Evolutionary conservation across 2,797 vertebrate species (phyloP).

Genomic region (Sus cebifrons): DNA sequence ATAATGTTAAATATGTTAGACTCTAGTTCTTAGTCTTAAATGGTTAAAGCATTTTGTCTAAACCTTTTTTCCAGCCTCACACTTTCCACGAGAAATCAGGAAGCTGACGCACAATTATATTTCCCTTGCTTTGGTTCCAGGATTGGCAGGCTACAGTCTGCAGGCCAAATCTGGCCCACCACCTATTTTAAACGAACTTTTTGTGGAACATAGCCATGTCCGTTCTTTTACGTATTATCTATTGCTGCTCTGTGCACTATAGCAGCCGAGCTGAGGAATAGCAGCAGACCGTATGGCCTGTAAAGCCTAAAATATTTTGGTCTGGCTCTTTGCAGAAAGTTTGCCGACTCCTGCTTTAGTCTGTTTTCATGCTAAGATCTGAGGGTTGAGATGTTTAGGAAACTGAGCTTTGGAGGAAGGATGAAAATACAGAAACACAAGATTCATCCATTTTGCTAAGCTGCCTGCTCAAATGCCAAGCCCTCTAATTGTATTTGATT

Average conservation of each 20-base stretch:
- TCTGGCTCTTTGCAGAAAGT: conserved; percentile 33
- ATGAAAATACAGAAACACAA: conserved; percentile 63
- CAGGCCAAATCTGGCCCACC: background rate
- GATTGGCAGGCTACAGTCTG: background rate
- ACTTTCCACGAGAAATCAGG: conserved; percentile 53
- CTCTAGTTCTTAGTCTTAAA: conserved; percentile 40
- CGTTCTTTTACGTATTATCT: conserved; percentile 5
- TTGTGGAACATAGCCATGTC: background rate
- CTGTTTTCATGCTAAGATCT: conserved; percentile 43
- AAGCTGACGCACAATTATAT: conserved; percentile 44
- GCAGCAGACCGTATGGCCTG: background rate
- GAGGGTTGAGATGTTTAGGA: conserved; percentile 68
- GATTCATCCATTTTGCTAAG: conserved; percentile 64
- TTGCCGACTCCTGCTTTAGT: conserved; percentile 39
- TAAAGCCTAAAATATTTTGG: conserved; percentile 53
- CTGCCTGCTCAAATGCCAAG: conserved; percentile 56
- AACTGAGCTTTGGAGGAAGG: conserved; percentile 58
- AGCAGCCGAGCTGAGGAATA: background rate
- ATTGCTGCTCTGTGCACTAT: background rate
- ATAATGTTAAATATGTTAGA: conserved; percentile 61
- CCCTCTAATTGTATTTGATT: conserved; percentile 58
- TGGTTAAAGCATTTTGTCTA: conserved; percentile 53
- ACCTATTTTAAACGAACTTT: conserved; percentile 54
- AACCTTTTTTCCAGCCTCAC: conserved; percentile 7
- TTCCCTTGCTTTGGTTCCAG: conserved; percentile 24